These are phyloP conservation scores for Melipona bicolor DNA, from an alignment of 2,888 invertebrate genomes.

Conservation along the genomic window DNA sequence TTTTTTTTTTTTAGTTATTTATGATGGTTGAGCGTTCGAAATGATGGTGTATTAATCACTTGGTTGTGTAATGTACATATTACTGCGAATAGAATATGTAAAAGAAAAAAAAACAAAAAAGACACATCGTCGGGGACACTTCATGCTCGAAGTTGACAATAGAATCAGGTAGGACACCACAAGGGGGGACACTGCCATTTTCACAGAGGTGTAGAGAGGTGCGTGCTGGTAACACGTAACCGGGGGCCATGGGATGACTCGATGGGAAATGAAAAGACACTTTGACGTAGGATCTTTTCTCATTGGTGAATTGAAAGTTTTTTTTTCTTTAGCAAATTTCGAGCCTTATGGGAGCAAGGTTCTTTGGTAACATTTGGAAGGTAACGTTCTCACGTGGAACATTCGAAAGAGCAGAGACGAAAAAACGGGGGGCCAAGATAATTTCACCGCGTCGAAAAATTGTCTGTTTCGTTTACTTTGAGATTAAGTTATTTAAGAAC, in stretches of 20 bases:
- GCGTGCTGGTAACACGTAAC: neutral
- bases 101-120: neutral
- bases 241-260: neutral
- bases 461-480: neutral
- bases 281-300: neutral
- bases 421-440: neutral
- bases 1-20: too few relatives aligned
- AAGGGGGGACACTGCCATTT: conserved; percentile 3
- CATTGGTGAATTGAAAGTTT: too few relatives aligned
- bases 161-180: conserved; percentile 40
- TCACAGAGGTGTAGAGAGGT: neutral
- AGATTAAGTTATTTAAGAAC: neutral
- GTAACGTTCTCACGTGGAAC: conserved; percentile 31
- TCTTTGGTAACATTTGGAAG: conserved; percentile 1
- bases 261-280: neutral
- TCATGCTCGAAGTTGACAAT: conserved; percentile 26
- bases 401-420: neutral
- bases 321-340: neutral
- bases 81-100: neutral
- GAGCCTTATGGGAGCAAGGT: neutral
- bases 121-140: conserved; percentile 56
- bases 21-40: too few relatives aligned
- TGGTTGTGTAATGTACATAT: too few relatives aligned
- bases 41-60: too few relatives aligned
- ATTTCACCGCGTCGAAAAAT: neutral